Conservation (phyloP, 1,140 invertebrate species). For the Eueides isabella region DNA sequence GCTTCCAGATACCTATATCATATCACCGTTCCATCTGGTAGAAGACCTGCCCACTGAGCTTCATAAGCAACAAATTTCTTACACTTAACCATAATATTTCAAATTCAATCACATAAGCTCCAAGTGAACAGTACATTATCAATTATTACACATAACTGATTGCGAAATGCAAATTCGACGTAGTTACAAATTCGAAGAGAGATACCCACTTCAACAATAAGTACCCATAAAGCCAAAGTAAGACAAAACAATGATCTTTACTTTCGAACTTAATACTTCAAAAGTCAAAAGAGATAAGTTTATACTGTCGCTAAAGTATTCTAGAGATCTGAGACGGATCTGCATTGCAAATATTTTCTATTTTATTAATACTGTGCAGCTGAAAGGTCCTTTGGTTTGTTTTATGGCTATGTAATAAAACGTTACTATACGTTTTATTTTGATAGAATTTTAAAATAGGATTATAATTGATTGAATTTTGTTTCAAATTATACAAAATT, state of each 20-base stretch:
- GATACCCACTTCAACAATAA: slow-evolving; percentile 3
- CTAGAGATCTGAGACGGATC: slow-evolving; percentile 46
- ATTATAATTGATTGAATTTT: no score
- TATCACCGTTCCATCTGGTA: no score
- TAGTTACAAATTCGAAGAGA: background rate
- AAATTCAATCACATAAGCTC: no score
- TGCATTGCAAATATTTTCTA: slow-evolving; percentile 66
- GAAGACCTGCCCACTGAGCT: no score
- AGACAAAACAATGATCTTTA: slow-evolving; percentile 13
- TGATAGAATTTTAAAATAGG: background rate
- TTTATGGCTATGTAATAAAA: background rate
- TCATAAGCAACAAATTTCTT: no score
- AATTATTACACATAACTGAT: no score
- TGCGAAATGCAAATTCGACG: background rate
- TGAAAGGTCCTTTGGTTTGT: slow-evolving; percentile 26
- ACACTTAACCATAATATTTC: no score
- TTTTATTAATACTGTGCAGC: slow-evolving; percentile 62
- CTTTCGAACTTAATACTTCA: slow-evolving; percentile 9
- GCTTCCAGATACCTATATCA: no score
- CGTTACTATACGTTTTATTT: background rate
- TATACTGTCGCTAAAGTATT: slow-evolving; percentile 50
- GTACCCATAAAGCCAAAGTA: slow-evolving; percentile 7
- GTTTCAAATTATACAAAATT: no score
- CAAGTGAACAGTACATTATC: no score
- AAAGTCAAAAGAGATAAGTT: slow-evolving; percentile 53